phyloP scores from a whole-genome alignment of 2,888 invertebrate genomes.

The Ceratothoa steindachneri region DNA sequence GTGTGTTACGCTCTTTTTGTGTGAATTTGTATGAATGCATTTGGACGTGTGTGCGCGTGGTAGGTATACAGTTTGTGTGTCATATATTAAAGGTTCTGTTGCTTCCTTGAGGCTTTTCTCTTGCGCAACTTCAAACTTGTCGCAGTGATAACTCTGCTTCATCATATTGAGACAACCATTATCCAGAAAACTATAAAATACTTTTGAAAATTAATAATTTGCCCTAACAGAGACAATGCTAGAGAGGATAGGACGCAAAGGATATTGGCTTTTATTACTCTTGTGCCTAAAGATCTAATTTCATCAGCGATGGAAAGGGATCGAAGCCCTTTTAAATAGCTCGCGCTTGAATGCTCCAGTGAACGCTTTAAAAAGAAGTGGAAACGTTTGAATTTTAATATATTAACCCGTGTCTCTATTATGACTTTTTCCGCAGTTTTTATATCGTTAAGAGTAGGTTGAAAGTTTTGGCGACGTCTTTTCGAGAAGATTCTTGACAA shows the following conservation, averaged over 20 bases:
- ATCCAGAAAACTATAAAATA: background rate
- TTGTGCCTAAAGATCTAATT: background rate
- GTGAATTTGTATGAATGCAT: background rate
- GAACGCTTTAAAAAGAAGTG: slow-evolving; percentile 1
- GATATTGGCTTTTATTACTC: background rate
- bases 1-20: background rate
- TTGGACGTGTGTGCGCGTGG: background rate
- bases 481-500: background rate
- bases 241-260: background rate
- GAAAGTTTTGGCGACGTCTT: background rate
- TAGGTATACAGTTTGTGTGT: no score
- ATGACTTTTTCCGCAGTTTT: background rate
- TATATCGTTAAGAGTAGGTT: background rate
- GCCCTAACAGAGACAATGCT: background rate
- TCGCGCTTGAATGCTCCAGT: background rate
- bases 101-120: background rate
- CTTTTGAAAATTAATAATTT: slow-evolving; percentile 3
- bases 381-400: slow-evolving; percentile 13
- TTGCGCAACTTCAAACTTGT: background rate
- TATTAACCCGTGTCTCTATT: slow-evolving; percentile 13
- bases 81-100: no score
- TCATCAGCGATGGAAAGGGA: background rate
- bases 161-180: slow-evolving; percentile 6
- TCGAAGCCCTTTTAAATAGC: background rate
- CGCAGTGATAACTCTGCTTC: background rate